Conservation (phyloP, 2,113 vertebrate genomes). For the Xenus cinereus region DNA sequence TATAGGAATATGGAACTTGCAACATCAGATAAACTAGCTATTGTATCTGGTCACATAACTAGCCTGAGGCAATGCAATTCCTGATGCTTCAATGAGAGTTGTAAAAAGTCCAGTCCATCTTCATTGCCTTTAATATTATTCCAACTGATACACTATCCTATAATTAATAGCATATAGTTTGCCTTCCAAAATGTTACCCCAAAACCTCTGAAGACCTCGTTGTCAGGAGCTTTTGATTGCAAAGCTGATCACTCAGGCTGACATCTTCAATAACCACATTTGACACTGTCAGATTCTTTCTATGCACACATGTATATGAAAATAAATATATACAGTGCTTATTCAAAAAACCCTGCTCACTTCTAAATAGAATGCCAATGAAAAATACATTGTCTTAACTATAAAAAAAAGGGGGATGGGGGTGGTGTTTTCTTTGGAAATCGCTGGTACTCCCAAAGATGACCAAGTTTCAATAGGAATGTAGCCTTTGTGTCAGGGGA, state of each 20-base stretch:
- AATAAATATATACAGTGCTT: not conserved
- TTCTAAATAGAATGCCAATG: not conserved
- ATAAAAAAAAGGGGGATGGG: not conserved
- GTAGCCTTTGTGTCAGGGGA: not conserved
- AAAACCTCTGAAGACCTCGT: not conserved
- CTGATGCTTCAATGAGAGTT: not conserved
- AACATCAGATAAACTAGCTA: not conserved
- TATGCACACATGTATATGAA: not conserved
- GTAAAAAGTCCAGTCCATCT: not conserved
- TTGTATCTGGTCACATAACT: not conserved
- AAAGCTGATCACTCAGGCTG: not conserved
- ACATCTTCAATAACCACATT: not conserved
- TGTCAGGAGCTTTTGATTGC: not conserved
- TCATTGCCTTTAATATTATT: not conserved
- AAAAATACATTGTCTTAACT: not conserved
- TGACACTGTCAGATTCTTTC: not conserved
- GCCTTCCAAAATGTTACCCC: not conserved
- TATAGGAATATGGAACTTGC: not conserved
- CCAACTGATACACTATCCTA: not conserved
- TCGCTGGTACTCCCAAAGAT: not conserved
- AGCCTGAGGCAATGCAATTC: constrained; percentile 25
- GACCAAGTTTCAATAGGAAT: not conserved
- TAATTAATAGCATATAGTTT: not conserved
- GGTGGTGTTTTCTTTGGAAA: not conserved
- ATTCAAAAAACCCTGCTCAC: not conserved